Conservation (phyloP, 2,797 vertebrate species). For the Schizopygopsis pylzovi region DNA sequence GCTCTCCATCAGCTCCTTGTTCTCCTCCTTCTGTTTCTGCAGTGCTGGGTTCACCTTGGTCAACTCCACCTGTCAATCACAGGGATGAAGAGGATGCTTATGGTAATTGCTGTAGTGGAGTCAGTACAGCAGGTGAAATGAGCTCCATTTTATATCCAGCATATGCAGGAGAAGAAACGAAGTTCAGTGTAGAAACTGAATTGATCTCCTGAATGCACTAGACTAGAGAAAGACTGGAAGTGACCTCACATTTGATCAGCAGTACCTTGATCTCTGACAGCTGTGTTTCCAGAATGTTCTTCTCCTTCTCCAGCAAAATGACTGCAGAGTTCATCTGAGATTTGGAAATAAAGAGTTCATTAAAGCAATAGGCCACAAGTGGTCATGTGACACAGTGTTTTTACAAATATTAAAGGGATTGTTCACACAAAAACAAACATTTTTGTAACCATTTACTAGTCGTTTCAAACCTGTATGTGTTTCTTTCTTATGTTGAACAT, state of each 20-base stretch:
- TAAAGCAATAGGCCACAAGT: not conserved
- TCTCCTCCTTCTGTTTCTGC: conserved; percentile 68
- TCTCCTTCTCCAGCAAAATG: conserved; percentile 66
- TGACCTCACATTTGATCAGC: not conserved
- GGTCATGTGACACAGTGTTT: not conserved
- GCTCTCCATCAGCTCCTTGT: conserved; percentile 66
- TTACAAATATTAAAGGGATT: not conserved
- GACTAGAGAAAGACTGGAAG: not conserved
- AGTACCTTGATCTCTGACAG: conserved; percentile 74
- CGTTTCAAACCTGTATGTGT: no score
- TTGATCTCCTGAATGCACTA: not conserved
- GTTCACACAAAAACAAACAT: not conserved
- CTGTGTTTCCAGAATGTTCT: conserved; percentile 68
- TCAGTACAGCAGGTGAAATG: not conserved
- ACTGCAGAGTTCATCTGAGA: conserved; percentile 68
- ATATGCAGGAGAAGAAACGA: not conserved
- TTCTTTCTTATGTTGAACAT: no score
- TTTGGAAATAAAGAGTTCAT: not conserved
- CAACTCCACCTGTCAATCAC: conserved; percentile 66
- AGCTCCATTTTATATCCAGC: not conserved
- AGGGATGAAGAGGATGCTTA: not conserved
- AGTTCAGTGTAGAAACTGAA: not conserved
- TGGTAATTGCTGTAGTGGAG: not conserved
- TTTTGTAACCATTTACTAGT: not conserved
- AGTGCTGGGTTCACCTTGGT: conserved; percentile 64